A percentile compares a stretch with the other conserved stretches of the same genome.
phyloP scores from a whole-genome alignment of 2,888 invertebrate genomes.

The Embidobia sp. region DNA sequence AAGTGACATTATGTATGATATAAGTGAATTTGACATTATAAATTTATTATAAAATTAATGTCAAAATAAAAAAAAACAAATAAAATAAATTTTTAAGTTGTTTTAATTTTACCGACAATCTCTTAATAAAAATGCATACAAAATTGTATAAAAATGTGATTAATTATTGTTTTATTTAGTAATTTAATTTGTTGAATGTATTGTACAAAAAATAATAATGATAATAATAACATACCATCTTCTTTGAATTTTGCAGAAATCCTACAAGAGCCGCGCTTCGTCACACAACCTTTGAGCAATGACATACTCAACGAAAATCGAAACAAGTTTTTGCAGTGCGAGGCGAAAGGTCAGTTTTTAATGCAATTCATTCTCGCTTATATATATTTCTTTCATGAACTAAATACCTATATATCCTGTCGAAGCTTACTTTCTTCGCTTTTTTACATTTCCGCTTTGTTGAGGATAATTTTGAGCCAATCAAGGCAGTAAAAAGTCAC shows the following conservation, averaged over 20 bases:
- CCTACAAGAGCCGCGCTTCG: conserved; percentile 93
- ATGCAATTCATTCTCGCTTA: conserved; percentile 29
- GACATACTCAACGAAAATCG: conserved; percentile 93
- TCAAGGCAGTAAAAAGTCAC: neutral
- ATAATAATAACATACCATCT: too few relatives aligned
- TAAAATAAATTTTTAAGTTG: too few relatives aligned
- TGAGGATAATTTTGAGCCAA: conserved; percentile 16
- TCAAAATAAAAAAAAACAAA: too few relatives aligned
- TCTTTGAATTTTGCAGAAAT: conserved; percentile 82
- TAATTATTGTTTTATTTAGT: too few relatives aligned
- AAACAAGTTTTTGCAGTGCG: conserved; percentile 95
- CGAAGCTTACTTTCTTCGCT: conserved; percentile 33
- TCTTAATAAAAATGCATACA: too few relatives aligned
- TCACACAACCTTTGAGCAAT: conserved; percentile 92
- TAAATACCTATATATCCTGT: conserved; percentile 14
- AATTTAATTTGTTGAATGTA: too few relatives aligned
- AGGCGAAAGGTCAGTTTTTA: conserved; percentile 88
- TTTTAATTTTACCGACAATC: too few relatives aligned
- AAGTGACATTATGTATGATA: too few relatives aligned
- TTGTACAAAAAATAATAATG: too few relatives aligned
- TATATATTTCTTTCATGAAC: conserved; percentile 21
- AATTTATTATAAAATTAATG: too few relatives aligned
- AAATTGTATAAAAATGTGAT: too few relatives aligned
- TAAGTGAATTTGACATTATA: too few relatives aligned
- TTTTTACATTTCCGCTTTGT: conserved; percentile 25